Base-by-base conservation (phyloP, 2,888 invertebrate genomes). In the Phortica okadai region DNA sequence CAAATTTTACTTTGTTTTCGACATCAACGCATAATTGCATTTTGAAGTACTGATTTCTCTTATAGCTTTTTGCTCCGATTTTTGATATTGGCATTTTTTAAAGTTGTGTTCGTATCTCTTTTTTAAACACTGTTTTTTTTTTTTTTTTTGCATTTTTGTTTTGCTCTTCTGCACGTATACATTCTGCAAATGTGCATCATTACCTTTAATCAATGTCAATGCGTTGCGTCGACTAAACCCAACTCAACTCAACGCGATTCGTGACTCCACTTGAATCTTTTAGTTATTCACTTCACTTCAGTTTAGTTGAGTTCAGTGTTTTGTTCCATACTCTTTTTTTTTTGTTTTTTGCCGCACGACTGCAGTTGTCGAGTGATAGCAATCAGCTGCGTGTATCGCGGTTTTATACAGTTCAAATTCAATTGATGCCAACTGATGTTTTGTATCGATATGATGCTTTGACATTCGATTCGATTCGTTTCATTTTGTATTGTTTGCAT, bases 141-240 rank as follows among this genome's bases (percentile, higher is more conserved):
- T 3, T 54, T 21, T 3, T 54, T 72, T 41, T 8, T 33, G 11
- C 45, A 42, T 67, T 67, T n/a, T 50, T 25, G 33, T 72, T 72
- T 67, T n/a, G n/a, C n/a, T 14, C n/a, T 44, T 44, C 67, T 67
- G 14, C 67, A 33, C 64, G 41, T 64, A 14, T 64, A 42, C 64
- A 64, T 41, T 44, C 70, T 33, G 44, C 73, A 67, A 66, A 42
- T 74, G 64, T 62, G 42, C 67, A 74, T 74, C 74, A 74, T 74
- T 74, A 74, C 56, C 67, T 74, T 54, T 56, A 67, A 74, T 74
- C 74, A 74, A 74, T 74, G 74, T 74, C 74, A 74, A 50, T 14
- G 45, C 70, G 67, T 8, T 14, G 45, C 70, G 50, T 50, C 45
- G 10, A 44, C 64, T 8, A 8, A 50, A 50, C 50, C 2, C 50